Evolutionary conservation across 2,797 vertebrate species (phyloP).

Genomic region (Phylloscopus collybita): DNA sequence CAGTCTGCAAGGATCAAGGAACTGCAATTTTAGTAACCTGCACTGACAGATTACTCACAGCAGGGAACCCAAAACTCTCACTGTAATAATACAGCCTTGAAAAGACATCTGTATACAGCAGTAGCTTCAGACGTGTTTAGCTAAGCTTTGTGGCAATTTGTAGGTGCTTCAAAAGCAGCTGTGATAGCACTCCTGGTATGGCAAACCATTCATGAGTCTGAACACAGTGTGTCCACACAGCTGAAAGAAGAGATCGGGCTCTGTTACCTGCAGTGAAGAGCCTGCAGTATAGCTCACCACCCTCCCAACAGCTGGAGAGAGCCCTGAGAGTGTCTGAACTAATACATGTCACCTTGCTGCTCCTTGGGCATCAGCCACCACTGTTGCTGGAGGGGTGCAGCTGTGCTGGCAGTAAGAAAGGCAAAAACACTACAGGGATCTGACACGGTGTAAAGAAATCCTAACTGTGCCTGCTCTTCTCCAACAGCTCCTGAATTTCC

Average conservation of each 20-base stretch:
- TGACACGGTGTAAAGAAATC: neutral
- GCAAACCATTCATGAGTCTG: neutral
- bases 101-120: neutral
- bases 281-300: neutral
- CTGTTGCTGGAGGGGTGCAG: neutral
- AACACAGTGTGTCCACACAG: neutral
- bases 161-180: neutral
- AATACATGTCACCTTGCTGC: neutral
- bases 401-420: neutral
- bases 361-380: neutral
- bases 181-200: rapidly evolving
- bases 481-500: neutral
- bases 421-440: neutral
- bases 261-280: neutral
- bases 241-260: neutral
- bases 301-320: neutral
- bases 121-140: neutral
- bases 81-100: neutral
- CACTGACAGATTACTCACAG: neutral
- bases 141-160: neutral
- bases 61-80: neutral
- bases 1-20: neutral
- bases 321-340: neutral
- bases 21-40: constrained; percentile 16
- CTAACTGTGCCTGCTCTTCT: neutral